Percentiles rank a stretch among this genome's conserved stretches.
Evolutionary conservation across 2,888 invertebrate genomes (phyloP).

Genomic region (Synergus itoensis): DNA sequence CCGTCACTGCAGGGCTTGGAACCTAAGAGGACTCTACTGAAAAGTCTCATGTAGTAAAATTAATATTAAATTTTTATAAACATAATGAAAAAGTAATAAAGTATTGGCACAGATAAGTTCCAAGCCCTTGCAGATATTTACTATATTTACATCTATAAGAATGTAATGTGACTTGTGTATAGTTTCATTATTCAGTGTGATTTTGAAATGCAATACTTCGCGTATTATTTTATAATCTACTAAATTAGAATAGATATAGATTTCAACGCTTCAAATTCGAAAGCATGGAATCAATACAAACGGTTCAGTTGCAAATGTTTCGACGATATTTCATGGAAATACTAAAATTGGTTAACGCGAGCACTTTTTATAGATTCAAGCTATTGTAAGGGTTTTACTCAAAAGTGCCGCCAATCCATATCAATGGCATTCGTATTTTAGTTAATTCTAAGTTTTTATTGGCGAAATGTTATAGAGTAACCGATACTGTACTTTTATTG

Average conservation of each 20-base stretch:
- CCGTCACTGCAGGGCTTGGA: slow-evolving; percentile 9
- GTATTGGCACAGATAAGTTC: neutral
- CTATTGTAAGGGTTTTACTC: slow-evolving; percentile 3
- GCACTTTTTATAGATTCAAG: slow-evolving; percentile 18
- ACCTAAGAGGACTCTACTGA: neutral
- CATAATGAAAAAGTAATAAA: neutral
- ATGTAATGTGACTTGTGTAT: slow-evolving; percentile 37
- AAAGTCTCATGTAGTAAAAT: slow-evolving; percentile 1
- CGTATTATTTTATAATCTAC: slow-evolving; percentile 36
- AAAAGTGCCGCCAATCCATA: slow-evolving; percentile 16
- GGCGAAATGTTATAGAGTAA: slow-evolving; percentile 21
- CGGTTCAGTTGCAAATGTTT: slow-evolving; percentile 17
- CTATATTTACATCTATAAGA: slow-evolving; percentile 41
- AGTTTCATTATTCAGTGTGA: slow-evolving; percentile 39
- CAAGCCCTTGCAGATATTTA: slow-evolving; percentile 22
- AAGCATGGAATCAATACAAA: slow-evolving; percentile 26
- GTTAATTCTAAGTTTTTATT: slow-evolving; percentile 26
- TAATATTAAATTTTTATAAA: slow-evolving; percentile 1
- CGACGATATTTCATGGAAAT: slow-evolving; percentile 14
- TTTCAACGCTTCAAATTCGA: slow-evolving; percentile 3
- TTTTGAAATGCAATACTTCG: slow-evolving; percentile 31
- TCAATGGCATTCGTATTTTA: slow-evolving; percentile 34
- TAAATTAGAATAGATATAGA: slow-evolving; percentile 28
- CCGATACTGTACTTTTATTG: slow-evolving; percentile 38
- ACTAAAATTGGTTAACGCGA: slow-evolving; percentile 30